phyloP scores from a whole-genome alignment of 2,888 invertebrate genomes.

The Ptychoptera contaminata region DNA sequence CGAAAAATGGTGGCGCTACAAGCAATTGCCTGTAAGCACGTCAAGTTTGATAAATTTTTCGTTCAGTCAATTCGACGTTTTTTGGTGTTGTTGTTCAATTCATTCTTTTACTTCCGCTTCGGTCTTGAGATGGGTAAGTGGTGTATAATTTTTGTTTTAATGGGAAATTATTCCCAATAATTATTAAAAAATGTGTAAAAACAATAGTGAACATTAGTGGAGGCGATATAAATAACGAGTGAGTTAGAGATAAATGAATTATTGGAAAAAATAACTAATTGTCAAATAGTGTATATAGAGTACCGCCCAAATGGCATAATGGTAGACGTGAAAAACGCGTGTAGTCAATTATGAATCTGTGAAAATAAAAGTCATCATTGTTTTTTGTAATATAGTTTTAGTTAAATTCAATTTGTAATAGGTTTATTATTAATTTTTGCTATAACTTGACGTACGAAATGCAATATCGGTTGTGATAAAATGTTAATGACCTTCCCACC shows the following conservation, averaged over 20 bases:
- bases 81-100: neutral
- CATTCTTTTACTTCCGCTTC: slow-evolving; percentile 32
- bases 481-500: too few species aligned
- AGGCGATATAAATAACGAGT: neutral
- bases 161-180: neutral
- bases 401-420: neutral
- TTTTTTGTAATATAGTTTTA: neutral
- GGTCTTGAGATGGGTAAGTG: slow-evolving; percentile 30
- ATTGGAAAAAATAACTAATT: neutral
- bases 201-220: neutral
- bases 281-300: neutral
- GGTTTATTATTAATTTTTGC: neutral
- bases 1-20: too few species aligned
- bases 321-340: slow-evolving; percentile 5
- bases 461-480: neutral
- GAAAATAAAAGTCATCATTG: slow-evolving; percentile 1
- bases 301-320: slow-evolving; percentile 4
- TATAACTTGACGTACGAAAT: neutral
- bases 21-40: too few species aligned
- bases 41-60: too few species aligned
- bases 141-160: neutral
- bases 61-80: too few species aligned
- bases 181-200: slow-evolving; percentile 1
- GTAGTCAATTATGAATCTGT: neutral
- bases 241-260: neutral